Evolutionary conservation across 2,113 vertebrate species (phyloP).

Genomic region (Larimichthys crocea): DNA sequence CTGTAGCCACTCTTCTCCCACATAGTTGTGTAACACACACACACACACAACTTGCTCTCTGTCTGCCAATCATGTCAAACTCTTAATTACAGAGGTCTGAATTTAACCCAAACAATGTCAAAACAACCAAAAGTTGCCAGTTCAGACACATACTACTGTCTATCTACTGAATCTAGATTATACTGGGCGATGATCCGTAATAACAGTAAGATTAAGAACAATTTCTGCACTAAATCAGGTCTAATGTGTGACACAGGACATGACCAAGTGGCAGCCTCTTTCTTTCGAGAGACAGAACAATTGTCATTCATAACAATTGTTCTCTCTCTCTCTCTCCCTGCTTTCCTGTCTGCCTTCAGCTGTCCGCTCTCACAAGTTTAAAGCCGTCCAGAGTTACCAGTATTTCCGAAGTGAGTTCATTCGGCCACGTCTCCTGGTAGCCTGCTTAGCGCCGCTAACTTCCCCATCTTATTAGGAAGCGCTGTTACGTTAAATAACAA

Average conservation of each 20-base stretch:
- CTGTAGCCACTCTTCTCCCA: constrained; percentile 25
- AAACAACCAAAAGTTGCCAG: not conserved
- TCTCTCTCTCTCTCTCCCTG: too few relatives aligned
- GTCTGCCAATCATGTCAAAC: constrained; percentile 18
- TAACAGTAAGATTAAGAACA: not conserved
- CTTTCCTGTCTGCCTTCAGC: too few relatives aligned
- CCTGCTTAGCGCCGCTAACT: too few relatives aligned
- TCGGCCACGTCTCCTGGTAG: too few relatives aligned
- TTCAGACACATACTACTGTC: not conserved
- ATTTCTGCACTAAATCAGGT: not conserved
- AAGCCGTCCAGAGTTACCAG: too few relatives aligned
- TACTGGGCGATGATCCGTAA: not conserved
- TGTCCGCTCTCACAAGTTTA: too few relatives aligned
- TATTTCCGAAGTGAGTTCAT: too few relatives aligned
- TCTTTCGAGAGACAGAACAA: too few relatives aligned
- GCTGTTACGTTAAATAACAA: too few relatives aligned
- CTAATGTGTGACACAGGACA: not conserved
- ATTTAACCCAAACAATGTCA: constrained; percentile 26
- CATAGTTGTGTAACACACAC: constrained; percentile 23
- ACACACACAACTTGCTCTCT: constrained; percentile 5
- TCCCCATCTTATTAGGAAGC: too few relatives aligned
- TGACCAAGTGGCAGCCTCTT: too few relatives aligned
- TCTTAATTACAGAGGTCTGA: constrained; percentile 30
- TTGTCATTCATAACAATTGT: too few relatives aligned
- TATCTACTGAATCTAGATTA: not conserved